Evolutionary conservation across 2,113 vertebrate genomes (phyloP).

Genomic region (Scomber scombrus): DNA sequence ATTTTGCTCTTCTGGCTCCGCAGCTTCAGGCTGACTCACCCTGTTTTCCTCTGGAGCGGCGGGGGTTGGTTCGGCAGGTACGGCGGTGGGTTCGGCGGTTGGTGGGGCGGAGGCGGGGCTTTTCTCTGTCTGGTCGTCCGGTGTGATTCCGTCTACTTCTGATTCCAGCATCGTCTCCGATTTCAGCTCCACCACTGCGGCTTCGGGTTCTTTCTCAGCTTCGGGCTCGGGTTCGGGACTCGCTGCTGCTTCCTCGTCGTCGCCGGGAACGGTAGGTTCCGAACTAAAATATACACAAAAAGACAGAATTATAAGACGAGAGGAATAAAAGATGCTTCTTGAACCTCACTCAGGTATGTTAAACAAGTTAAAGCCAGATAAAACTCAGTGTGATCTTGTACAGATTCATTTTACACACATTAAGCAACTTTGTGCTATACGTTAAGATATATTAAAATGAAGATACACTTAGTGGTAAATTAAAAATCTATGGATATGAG

Average conservation of each 20-base stretch:
- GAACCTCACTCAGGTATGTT: neutral
- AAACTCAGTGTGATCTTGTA: no score
- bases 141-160: conserved; percentile 78
- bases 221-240: conserved; percentile 87
- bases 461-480: no score
- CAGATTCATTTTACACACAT: no score
- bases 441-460: no score
- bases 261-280: conserved; percentile 88
- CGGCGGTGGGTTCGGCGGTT: conserved; percentile 72
- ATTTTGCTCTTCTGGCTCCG: no score
- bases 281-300: conserved; percentile 80
- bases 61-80: conserved; percentile 88
- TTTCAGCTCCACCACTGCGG: conserved; percentile 77
- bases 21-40: conserved; percentile 75
- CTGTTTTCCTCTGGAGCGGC: conserved; percentile 90
- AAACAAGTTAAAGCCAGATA: neutral
- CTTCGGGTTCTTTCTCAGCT: conserved; percentile 87
- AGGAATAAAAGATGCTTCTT: no score
- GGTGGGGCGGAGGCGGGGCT: conserved; percentile 77
- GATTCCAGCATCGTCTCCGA: conserved; percentile 82
- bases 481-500: no score
- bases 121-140: conserved; percentile 85
- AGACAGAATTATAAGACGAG: no score
- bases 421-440: no score
- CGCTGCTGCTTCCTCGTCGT: conserved; percentile 84